Evolutionary conservation across 2,113 vertebrate genomes (phyloP), one percentile per base, ranked within the genome.

Genomic region (Penelope pileata): DNA sequence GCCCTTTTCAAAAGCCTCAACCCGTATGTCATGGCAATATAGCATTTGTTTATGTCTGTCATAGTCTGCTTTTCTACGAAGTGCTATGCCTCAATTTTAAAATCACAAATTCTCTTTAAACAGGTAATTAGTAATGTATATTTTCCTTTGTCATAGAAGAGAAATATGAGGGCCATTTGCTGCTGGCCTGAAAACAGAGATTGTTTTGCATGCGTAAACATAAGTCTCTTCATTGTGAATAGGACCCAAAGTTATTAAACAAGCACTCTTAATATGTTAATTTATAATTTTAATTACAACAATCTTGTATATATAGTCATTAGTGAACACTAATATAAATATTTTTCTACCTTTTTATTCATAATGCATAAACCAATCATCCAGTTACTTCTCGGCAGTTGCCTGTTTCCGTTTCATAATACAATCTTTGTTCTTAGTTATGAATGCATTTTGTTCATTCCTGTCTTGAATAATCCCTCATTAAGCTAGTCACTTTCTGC

Each of bases 231-330:
- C 93, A 67, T 95, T 95, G 94, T 90, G 94, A 97, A 92, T 97
- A 97, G 91, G 94, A 97, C 96, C 97, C 97, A 96, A 97, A 97
- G 96, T 98, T 98, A 98, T 98, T 97, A 98, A 98, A 98, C 97
- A 98, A 98, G 97, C 97, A 97, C 95, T 97, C 97, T 98, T 98
- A 98, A 98, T 98, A 98, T 98, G 98, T 98, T 98, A 98, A 98
- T 98, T 98, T 98, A 97, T 98, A 98, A 98, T 98, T 98, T 98
- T 98, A 98, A 98, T 98, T 98, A 98, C 96, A 97, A 97, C 96
- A 93, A 97, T 98, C 97, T 97, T 98, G 96, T 97, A 98, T 98
- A 98, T 98, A 97, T 97, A 98, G 97, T 98, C 97, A 97, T 98
- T 98, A 98, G 97, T 95, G 97, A 98, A 98, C 97, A 98, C 98